Conservation (phyloP, 2,888 invertebrate species). For the Lepas anatifera region DNA sequence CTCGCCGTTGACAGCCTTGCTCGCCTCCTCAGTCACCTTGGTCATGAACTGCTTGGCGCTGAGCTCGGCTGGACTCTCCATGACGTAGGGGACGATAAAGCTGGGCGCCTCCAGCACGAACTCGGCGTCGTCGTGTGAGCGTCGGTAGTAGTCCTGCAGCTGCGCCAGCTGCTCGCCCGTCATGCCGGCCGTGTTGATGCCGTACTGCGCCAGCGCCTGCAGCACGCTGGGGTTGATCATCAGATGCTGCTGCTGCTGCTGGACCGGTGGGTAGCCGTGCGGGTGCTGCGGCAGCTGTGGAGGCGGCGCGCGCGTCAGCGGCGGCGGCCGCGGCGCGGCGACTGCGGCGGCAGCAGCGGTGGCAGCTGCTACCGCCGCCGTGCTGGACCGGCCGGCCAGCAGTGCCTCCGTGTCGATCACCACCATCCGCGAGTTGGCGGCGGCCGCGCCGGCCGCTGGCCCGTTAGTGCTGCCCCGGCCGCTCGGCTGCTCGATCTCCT, state of each 20-base stretch:
- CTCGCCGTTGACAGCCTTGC: slow-evolving; percentile 17
- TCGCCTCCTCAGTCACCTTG: slow-evolving; percentile 27
- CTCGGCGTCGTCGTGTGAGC: slow-evolving; percentile 71
- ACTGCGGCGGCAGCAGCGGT: slow-evolving; percentile 31
- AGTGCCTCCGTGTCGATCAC: slow-evolving; percentile 67
- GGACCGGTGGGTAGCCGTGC: slow-evolving; percentile 16
- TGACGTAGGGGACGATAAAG: slow-evolving; percentile 84
- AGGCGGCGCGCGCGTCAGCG: slow-evolving; percentile 12
- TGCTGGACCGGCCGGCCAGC: slow-evolving; percentile 46
- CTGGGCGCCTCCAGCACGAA: slow-evolving; percentile 85
- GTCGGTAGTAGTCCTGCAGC: slow-evolving; percentile 46
- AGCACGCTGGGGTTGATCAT: slow-evolving; percentile 14
- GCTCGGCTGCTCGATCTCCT: slow-evolving; percentile 25
- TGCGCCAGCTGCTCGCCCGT: slow-evolving; percentile 22
- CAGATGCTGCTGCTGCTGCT: slow-evolving; percentile 19
- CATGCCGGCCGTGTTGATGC: slow-evolving; percentile 19
- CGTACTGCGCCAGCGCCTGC: slow-evolving; percentile 19
- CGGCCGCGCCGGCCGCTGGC: slow-evolving; percentile 50
- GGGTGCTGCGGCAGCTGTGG: neutral
- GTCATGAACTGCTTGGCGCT: slow-evolving; percentile 28
- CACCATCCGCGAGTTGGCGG: slow-evolving; percentile 42
- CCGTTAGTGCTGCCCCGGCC: slow-evolving; percentile 31
- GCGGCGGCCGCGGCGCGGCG: slow-evolving; percentile 20
- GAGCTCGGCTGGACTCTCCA: slow-evolving; percentile 71
- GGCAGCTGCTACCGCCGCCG: slow-evolving; percentile 31